Evolutionary conservation across 2,888 invertebrate species (phyloP), one percentile per base, ranked within the genome.

Genomic region (Oasisia sp.): DNA sequence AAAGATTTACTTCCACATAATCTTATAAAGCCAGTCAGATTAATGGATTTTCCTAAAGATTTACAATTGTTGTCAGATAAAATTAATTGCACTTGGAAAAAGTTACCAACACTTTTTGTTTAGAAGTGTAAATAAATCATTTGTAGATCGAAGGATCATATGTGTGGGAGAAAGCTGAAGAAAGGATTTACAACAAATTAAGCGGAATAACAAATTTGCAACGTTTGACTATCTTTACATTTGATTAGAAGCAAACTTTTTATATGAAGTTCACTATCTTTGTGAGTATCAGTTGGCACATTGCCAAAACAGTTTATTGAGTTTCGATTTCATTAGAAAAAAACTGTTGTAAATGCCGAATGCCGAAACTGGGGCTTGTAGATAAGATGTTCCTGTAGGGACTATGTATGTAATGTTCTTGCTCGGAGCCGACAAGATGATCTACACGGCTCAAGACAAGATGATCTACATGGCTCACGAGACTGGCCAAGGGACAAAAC

Each of bases 401-500:
- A 50, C 14, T 50, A 12, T 12, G 38, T 38, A 38, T 38, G 38
- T 38, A 38, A 4, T 38, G 50, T 50, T n/a, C 74, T 74, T 74
- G 74, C 74, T 74, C 3, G 0, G 27, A 27, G 74, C 74, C 74
- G 27, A 27, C 14, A 27, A n/a, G 74, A 56, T 56, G 56, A 38
- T 38, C 38, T 38, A 38, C 38, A 38, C 38, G 38, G 38, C 38
- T 38, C 2, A 38, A 1, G 38, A 4, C 38, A n/a, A n/a, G n/a
- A 45, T 1, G 8, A 58, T 58, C 58, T 58, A 58, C 12, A 11
- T 58, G 58, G 27, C 58, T 8, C 19, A 27, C 4, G 27, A 74
- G 74, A 74, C 74, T 74, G 74, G 74, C 74, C 74, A 74, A 74
- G 27, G 74, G 74, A 74, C 74, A 74, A 74, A 74, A 74, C n/a